Evolutionary conservation across 2,113 vertebrate species (phyloP), one percentile per base, ranked within the genome.

Genomic region (Tragelaphus strepsiceros): DNA sequence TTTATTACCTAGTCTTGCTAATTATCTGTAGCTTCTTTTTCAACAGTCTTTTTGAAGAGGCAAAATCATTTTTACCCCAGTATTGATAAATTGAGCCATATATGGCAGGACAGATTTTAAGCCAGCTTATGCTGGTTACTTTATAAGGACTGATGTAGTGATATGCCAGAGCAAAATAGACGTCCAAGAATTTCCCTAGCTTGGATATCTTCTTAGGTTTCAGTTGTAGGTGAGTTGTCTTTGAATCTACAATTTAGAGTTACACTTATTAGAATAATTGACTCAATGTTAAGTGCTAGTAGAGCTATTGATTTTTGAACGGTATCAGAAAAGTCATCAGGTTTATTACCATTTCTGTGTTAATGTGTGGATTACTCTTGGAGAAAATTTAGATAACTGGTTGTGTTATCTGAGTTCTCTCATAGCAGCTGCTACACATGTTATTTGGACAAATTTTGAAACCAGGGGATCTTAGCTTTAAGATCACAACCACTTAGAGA

Each of bases 91-190:
- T 58, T 92, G 46, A 83, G 71, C 35, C 30, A 3, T 95, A 64
- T 15, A 30, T 59, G 16, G 17, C 32, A 32, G 43, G 78, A 13
- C 28, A 89, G 26, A 58, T 96, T 82, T 92, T 97, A 64, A 96
- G 43, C 24, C 67, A 92, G 21, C 13, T 96, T 14, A 74, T 80
- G 24, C 21, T 83, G n/a, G 30, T 61, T 96, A 13, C n/a, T 90
- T 96, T 89, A 32, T 6, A 81, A 74, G 90, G 39, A 78, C 32
- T 78, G 10, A 80, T 7, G 46, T 3, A 87, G 43, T 74, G 30
- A 84, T 94, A 83, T 88, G 92, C 86, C 39, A 85, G 43, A 96
- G 46, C 92, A 93, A 84, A 95, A 32, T 15, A 91, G 59, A 89
- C 24, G n/a, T 91, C 28, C 7, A 64, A 6, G 24, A 85, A 77